phyloP scores from a whole-genome alignment of 2,888 invertebrate genomes.

The Epinotia bilunana region DNA sequence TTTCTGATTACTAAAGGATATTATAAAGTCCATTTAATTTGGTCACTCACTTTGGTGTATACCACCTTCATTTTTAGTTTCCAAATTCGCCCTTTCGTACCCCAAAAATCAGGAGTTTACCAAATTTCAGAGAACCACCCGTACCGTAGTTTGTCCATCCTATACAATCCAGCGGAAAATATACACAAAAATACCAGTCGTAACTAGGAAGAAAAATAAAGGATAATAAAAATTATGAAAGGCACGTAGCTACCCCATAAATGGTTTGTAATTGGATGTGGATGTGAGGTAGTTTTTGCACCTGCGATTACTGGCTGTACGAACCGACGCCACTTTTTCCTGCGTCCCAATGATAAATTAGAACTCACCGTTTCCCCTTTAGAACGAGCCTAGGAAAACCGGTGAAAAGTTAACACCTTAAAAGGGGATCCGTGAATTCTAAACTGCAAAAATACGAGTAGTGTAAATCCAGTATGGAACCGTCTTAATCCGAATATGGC shows the following conservation, averaged over 20 bases:
- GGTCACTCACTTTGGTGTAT: too few relatives aligned
- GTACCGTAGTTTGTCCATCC: neutral
- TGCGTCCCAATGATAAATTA: constrained; percentile 75
- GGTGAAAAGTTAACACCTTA: constrained; percentile 6
- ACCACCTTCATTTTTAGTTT: too few relatives aligned
- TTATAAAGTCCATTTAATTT: too few relatives aligned
- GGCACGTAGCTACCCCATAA: constrained; percentile 75
- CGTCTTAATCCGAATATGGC: too few relatives aligned
- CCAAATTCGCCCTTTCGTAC: too few relatives aligned
- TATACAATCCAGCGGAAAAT: neutral
- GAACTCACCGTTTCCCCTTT: constrained; percentile 47
- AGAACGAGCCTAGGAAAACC: constrained; percentile 12
- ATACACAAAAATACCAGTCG: constrained; percentile 27
- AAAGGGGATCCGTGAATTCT: constrained; percentile 1
- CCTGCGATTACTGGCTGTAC: constrained; percentile 73
- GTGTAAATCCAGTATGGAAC: constrained; percentile 1
- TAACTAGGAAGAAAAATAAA: constrained; percentile 59
- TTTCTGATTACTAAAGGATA: too few relatives aligned
- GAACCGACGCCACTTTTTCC: constrained; percentile 76
- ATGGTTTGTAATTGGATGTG: constrained; percentile 80
- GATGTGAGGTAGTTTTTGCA: constrained; percentile 72
- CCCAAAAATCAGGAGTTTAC: too few relatives aligned
- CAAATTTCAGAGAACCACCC: too few relatives aligned
- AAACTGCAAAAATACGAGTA: neutral
- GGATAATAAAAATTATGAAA: constrained; percentile 74